Conservation (phyloP, 2,888 invertebrate species). For the Euplagia quadripunctaria region DNA sequence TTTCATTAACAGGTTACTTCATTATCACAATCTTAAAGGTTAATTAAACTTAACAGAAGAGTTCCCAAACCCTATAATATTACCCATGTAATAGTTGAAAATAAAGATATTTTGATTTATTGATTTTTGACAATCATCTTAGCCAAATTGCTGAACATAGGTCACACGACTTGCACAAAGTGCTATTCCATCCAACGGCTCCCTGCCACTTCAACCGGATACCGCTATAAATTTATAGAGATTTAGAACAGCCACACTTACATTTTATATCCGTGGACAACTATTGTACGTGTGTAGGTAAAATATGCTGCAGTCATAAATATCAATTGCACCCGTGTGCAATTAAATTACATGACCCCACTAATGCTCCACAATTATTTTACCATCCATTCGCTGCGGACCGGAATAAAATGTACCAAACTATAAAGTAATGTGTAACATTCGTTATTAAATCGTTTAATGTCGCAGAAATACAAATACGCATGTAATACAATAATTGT, state of each 20-base stretch:
- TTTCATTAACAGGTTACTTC: neutral
- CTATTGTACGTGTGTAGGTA: constrained; percentile 33
- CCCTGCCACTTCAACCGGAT: neutral
- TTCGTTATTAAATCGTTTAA: constrained; percentile 5
- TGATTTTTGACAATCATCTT: too few species aligned
- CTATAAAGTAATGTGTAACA: neutral
- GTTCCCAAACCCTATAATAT: too few species aligned
- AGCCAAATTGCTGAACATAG: neutral
- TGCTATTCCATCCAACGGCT: neutral
- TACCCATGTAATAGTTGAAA: too few species aligned
- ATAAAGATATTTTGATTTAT: too few species aligned
- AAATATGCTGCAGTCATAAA: constrained; percentile 55
- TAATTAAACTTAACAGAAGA: too few species aligned
- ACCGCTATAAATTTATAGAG: constrained; percentile 9
- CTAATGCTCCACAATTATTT: constrained; percentile 59
- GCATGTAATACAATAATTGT: neutral
- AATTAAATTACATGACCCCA: constrained; percentile 58
- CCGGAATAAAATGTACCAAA: constrained; percentile 29
- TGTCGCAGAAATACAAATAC: neutral
- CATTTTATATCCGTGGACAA: constrained; percentile 29
- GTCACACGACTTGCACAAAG: neutral
- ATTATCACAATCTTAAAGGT: too few species aligned
- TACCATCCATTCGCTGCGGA: constrained; percentile 42
- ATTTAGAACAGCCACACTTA: constrained; percentile 18
- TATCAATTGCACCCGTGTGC: constrained; percentile 50